Evolutionary conservation across 2,113 vertebrate genomes (phyloP).

Genomic region (Leiothrix lutea): DNA sequence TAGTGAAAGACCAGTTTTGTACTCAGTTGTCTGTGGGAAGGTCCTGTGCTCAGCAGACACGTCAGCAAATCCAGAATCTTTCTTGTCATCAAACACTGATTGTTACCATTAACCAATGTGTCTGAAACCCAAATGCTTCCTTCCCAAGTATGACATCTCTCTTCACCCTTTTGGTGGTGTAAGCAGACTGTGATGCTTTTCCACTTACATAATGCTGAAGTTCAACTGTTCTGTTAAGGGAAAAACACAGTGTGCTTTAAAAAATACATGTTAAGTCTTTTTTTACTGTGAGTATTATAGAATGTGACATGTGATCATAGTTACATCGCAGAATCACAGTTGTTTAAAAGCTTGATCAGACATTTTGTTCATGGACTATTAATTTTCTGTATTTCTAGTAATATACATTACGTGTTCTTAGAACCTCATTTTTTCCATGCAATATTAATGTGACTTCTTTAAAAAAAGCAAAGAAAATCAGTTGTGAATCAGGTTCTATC

Average conservation of each 20-base stretch:
- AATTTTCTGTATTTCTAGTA: neutral
- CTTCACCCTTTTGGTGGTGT: neutral
- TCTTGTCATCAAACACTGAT: neutral
- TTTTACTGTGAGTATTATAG: neutral
- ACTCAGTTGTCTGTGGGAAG: neutral
- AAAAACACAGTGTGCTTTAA: neutral
- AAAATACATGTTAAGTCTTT: neutral
- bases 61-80: neutral
- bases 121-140: neutral
- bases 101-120: neutral
- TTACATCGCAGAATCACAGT: neutral
- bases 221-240: neutral
- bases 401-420: neutral
- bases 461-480: neutral
- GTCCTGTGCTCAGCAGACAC: neutral
- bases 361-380: neutral
- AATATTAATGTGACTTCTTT: neutral
- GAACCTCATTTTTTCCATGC: neutral
- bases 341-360: neutral
- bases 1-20: neutral
- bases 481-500: neutral
- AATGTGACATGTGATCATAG: neutral
- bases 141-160: neutral
- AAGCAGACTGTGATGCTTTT: neutral
- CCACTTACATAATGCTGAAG: neutral